Conservation (phyloP, 1,140 invertebrate genomes). For the Ladona fulva region DNA sequence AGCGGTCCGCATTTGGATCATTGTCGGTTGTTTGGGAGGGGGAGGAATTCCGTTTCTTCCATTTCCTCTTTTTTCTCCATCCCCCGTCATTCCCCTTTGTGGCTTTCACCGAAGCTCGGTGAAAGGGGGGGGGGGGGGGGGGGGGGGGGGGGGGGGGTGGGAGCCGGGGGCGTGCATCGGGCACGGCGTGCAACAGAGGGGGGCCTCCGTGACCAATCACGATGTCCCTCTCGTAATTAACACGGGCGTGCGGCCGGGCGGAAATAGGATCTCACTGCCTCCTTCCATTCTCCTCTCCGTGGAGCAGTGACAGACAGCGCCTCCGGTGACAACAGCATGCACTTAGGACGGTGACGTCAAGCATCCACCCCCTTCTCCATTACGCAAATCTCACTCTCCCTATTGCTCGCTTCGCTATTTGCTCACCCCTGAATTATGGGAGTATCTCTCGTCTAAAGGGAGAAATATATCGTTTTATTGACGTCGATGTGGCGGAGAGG, state of each 20-base stretch:
- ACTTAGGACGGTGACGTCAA: background rate
- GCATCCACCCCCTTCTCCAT: background rate
- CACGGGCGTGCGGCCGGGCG: conserved; percentile 1
- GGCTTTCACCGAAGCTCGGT: background rate
- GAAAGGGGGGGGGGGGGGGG: background rate
- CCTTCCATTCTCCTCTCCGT: background rate
- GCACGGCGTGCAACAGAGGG: background rate
- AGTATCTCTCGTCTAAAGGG: too few relatives aligned
- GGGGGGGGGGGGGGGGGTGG: background rate
- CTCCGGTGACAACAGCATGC: background rate
- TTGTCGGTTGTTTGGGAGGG: background rate
- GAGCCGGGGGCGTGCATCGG: background rate
- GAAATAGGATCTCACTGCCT: background rate
- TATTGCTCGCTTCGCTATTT: background rate
- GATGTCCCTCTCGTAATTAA: conserved; percentile 5
- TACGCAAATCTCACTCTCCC: background rate
- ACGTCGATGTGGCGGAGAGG: too few relatives aligned
- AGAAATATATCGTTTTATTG: too few relatives aligned
- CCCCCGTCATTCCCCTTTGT: background rate
- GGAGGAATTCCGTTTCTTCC: background rate
- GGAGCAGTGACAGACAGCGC: conserved; percentile 1
- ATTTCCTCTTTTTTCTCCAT: background rate
- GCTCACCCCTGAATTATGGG: background rate
- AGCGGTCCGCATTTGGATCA: background rate
- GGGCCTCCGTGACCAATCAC: conserved; percentile 5